Evolutionary conservation across 2,888 invertebrate genomes (phyloP), one percentile per base, ranked within the genome.

Genomic region (Trachelus tabidus): DNA sequence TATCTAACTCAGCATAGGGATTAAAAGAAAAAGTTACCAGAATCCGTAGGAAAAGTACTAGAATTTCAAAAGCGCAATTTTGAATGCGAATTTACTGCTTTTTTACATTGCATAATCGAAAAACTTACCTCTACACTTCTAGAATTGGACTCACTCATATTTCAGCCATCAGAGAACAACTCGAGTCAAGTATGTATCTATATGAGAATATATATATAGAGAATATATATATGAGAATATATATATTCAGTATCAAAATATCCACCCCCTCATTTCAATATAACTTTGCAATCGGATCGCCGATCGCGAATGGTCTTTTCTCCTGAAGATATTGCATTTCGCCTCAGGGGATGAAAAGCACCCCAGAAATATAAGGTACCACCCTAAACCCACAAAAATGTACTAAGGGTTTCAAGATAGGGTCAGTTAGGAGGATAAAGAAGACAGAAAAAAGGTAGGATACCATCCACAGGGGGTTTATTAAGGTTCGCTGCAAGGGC

Each of bases 381-480:
- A 23, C 23, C 23, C 23, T 56, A 23, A 56, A 56, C 1, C 23
- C 56, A 56, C 56, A 23, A 56, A 56, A 23, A 56, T 56, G 56
- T 56, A 56, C 23, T 56, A 23, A 56, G 56, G 56, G 56, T 23
- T 56, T 56, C 9, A 23, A 56, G 56, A 56, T 23, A 23, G 23
- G 56, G 56, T 56, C 56, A 56, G 56, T 56, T 56, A 56, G 9
- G 56, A 23, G 56, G 75, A 75, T 79, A 69, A 71, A 76, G 75
- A 75, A 73, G 73, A 69, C 68, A 74, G 79, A 80, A 74, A 71
- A 79, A 71, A 75, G 76, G 77, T 40, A 76, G 68, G 23, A 23
- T 74, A 78, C 77, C 76, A 78, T 79, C 77, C 77, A 40, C 31
- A 77, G 75, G 79, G 75, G 79, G 69, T 77, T 77, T 75, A 77